phyloP scores from a whole-genome alignment of 2,888 invertebrate genomes.

The Thalpophila matura region DNA sequence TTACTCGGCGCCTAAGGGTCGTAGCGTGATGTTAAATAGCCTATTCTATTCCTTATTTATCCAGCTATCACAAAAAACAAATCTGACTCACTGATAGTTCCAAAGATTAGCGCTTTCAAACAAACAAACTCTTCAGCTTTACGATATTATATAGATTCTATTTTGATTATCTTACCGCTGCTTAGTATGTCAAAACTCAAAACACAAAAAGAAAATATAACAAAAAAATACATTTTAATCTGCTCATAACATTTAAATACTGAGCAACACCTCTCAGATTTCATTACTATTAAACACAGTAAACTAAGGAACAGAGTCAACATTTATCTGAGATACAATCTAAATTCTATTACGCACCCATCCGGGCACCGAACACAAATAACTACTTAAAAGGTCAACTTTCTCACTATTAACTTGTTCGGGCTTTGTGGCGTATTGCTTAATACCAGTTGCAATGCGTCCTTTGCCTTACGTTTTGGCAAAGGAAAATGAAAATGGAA shows the following conservation, averaged over 20 bases:
- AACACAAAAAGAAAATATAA: neutral
- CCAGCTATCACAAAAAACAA: too few relatives aligned
- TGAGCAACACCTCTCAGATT: slow-evolving; percentile 12
- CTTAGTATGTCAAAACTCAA: too few relatives aligned
- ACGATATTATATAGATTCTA: too few relatives aligned
- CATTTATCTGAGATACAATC: slow-evolving; percentile 59
- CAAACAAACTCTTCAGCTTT: too few relatives aligned
- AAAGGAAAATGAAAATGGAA: too few relatives aligned
- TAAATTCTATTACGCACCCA: slow-evolving; percentile 60
- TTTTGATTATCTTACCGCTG: too few relatives aligned
- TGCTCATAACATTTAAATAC: too few relatives aligned
- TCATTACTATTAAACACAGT: slow-evolving; percentile 25
- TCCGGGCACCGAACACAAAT: slow-evolving; percentile 61
- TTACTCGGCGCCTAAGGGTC: too few relatives aligned
- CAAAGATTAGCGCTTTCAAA: too few relatives aligned
- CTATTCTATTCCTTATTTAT: too few relatives aligned
- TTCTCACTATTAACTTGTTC: slow-evolving; percentile 65
- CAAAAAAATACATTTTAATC: neutral
- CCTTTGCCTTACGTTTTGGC: neutral
- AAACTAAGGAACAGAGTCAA: slow-evolving; percentile 25
- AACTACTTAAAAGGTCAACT: slow-evolving; percentile 66
- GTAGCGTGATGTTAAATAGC: too few relatives aligned
- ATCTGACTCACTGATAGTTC: too few relatives aligned
- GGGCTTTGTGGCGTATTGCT: slow-evolving; percentile 19
- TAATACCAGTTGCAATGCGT: slow-evolving; percentile 3